phyloP scores from a whole-genome alignment of 1,140 invertebrate species.

The Conus betulinus region DNA sequence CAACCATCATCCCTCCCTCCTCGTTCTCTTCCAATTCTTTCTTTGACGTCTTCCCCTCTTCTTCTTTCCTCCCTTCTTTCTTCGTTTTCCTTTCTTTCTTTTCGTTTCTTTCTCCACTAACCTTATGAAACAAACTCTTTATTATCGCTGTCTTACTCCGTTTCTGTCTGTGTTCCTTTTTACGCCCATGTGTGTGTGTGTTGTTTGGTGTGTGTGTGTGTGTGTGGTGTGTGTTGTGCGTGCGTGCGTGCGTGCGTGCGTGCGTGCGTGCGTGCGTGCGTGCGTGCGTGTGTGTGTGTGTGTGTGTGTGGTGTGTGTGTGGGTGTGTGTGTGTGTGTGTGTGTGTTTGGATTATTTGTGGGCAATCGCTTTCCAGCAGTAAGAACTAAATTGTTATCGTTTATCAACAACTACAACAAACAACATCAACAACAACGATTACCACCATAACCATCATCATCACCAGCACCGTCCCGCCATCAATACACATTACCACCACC shows the following conservation, averaged over 20 bases:
- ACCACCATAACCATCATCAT: no score
- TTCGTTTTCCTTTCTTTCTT: neutral
- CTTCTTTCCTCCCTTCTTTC: neutral
- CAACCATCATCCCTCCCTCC: neutral
- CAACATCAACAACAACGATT: no score
- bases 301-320: neutral
- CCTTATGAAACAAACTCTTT: no score
- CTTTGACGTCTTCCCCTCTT: neutral
- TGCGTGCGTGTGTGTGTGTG: neutral
- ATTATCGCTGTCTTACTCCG: no score
- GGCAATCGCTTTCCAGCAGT: no score
- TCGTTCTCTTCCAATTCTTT: neutral
- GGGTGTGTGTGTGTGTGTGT: conserved; percentile 1
- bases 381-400: no score
- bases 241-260: neutral
- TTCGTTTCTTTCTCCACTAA: neutral
- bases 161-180: no score
- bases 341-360: neutral
- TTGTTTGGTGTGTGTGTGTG: neutral
- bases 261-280: neutral
- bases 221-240: neutral
- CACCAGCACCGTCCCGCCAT: no score
- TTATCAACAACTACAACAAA: no score
- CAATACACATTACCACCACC: no score
- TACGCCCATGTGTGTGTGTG: no score